Conservation (phyloP, 1,140 invertebrate species). For the Odontomachus brunneus region DNA sequence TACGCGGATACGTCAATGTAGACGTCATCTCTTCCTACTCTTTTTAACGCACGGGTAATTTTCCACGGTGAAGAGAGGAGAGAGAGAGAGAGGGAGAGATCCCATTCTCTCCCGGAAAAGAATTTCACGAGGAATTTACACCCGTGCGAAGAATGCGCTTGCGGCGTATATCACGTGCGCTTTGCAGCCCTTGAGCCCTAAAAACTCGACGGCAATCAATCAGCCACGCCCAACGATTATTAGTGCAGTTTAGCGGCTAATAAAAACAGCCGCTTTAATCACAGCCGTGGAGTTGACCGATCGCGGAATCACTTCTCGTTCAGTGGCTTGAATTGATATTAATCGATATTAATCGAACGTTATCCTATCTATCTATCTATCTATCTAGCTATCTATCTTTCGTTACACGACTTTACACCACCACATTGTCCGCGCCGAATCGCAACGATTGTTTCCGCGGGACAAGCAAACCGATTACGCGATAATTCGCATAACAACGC, state of each 20-base stretch:
- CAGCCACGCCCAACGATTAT: constrained; percentile 37
- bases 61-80: neutral
- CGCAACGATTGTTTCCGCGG: neutral
- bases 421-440: neutral
- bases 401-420: neutral
- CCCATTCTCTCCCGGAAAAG: constrained; percentile 1
- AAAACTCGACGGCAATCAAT: constrained; percentile 40
- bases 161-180: neutral
- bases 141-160: constrained; percentile 13
- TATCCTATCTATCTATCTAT: no score
- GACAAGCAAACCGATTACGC: neutral
- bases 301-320: constrained; percentile 8
- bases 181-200: neutral
- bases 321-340: constrained; percentile 18
- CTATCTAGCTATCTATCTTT: no score
- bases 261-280: constrained; percentile 35
- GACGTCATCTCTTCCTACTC: neutral
- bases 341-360: neutral
- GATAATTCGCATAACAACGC: neutral
- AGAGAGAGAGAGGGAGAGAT: no score
- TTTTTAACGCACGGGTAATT: constrained; percentile 33
- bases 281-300: neutral
- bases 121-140: constrained; percentile 22
- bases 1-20: neutral
- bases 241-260: constrained; percentile 3